Evolutionary conservation across 1,140 invertebrate species (phyloP), one percentile per base, ranked within the genome.

Genomic region (Gryon sp.): DNA sequence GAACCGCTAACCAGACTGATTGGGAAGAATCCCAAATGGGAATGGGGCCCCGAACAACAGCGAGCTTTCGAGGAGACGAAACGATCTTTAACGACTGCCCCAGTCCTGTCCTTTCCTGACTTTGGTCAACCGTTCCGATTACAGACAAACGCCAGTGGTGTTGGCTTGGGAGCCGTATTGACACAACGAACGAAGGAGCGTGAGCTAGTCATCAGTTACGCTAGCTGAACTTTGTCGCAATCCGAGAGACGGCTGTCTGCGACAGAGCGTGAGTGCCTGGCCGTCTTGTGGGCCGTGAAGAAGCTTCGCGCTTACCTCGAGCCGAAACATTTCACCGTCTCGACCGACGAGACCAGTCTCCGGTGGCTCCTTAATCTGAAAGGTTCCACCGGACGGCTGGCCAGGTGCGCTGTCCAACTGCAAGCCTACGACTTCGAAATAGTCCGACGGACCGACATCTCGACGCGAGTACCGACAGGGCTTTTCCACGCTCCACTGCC

Each of bases 261-360:
- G 7, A 59, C 40, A 0, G 53, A 32, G 19, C 1, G 11, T 5
- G 32, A 53, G 18, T 40, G 50, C 26, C 16, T 53, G 12, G 32
- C 52, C 0, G 52, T 40, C 0, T 1, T 20, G 0, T 55, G 52
- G 52, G 19, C 48, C 2, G 11, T 53, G 2, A 4, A 9, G 1
- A 59, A 45, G n/a, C 45, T 59, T 16, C 8, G 55, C 1, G 8
- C 24, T n/a, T 59, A 59, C n/a, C n/a, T n/a, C n/a, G n/a, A n/a
- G n/a, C n/a, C n/a, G n/a, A n/a, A n/a, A n/a, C n/a, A n/a, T n/a
- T n/a, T n/a, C n/a, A n/a, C n/a, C n/a, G n/a, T n/a, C n/a, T n/a
- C n/a, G n/a, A 32, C 30, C 2, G 30, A 32, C 30, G 30, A 5
- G 3, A 32, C 11, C 9, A 32, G 30, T n/a, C 6, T 32, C 3